Conservation (phyloP, 2,797 vertebrate species). For the Saxicola maurus region DNA sequence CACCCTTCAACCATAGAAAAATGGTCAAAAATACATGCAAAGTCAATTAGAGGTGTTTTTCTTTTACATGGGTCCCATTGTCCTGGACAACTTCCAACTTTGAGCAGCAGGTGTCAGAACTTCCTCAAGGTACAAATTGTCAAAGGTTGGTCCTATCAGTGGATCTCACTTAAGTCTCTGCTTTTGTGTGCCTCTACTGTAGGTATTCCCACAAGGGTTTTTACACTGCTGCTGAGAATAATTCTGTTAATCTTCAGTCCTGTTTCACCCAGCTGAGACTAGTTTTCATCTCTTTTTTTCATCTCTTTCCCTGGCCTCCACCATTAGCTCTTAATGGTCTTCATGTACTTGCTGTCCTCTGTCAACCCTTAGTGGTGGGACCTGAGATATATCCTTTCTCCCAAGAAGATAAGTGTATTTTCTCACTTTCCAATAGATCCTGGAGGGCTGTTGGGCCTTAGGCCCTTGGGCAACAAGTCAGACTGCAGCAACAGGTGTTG, state of each 20-base stretch:
- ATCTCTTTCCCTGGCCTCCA: background rate
- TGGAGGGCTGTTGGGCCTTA: background rate
- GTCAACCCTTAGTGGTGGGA: background rate
- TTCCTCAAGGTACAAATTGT: background rate
- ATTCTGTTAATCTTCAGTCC: background rate
- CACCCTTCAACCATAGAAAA: background rate
- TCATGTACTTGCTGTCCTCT: background rate
- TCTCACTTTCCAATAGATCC: background rate
- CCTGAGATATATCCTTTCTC: background rate
- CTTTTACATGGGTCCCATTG: background rate
- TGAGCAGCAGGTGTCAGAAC: background rate
- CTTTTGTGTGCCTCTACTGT: background rate
- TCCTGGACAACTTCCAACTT: background rate
- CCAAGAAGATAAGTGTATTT: background rate
- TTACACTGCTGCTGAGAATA: background rate
- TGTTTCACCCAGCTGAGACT: background rate
- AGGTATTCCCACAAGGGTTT: background rate
- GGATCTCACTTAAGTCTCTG: background rate
- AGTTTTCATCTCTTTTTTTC: background rate
- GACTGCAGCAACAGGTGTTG: background rate
- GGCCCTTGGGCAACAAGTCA: rapidly evolving
- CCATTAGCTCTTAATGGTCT: background rate
- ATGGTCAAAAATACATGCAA: background rate
- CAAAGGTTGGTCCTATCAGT: background rate
- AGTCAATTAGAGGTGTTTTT: background rate